Conservation (phyloP, 1,140 invertebrate species). For the Alviniconcha marisindica region DNA sequence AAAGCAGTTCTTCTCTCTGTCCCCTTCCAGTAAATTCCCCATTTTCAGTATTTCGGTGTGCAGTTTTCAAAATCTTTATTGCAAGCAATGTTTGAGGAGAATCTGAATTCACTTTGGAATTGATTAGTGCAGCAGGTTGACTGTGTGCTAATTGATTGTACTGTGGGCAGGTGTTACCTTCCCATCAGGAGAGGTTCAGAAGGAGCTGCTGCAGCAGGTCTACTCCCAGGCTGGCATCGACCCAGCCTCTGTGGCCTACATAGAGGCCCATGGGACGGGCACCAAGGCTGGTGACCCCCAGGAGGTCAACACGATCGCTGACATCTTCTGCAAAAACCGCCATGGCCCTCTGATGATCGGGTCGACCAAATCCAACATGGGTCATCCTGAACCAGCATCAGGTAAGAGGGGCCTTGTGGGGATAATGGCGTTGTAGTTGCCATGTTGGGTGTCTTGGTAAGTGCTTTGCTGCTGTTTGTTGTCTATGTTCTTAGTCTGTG, state of each 20-base stretch:
- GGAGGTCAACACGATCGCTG: constrained; percentile 94
- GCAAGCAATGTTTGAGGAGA: no score
- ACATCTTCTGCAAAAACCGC: constrained; percentile 89
- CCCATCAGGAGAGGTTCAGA: constrained; percentile 91
- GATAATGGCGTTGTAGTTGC: no score
- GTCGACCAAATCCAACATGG: constrained; percentile 98
- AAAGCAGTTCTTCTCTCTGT: no score
- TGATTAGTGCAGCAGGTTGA: no score
- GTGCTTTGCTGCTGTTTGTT: no score
- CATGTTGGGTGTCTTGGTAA: no score
- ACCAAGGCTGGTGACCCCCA: constrained; percentile 95
- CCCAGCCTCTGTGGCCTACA: constrained; percentile 85
- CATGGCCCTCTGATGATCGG: constrained; percentile 90
- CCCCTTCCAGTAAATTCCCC: no score
- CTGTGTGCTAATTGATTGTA: no score
- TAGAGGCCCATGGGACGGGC: constrained; percentile 98
- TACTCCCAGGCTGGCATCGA: constrained; percentile 89
- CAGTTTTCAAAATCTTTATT: no score
- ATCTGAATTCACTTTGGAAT: no score
- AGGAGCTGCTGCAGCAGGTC: constrained; percentile 88
- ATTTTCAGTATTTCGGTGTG: no score
- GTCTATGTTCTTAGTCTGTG: no score
- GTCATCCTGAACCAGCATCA: constrained; percentile 96
- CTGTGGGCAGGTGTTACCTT: constrained; percentile 85
- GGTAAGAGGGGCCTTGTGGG: constrained; percentile 78